phyloP scores from a whole-genome alignment of 2,113 vertebrate genomes.

The Xenus cinereus region DNA sequence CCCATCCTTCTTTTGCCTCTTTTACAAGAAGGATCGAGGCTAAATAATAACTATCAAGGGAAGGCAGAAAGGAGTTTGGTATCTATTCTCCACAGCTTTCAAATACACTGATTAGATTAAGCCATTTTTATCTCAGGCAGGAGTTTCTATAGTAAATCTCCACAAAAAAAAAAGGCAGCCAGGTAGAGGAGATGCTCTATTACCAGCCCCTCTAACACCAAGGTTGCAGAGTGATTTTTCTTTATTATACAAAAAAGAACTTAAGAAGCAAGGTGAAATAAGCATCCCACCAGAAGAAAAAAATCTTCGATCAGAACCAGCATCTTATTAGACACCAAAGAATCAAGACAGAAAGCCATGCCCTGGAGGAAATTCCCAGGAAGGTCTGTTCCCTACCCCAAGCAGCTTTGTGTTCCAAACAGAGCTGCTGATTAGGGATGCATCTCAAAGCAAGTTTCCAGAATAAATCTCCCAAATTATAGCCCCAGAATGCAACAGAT shows the following conservation, averaged over 20 bases:
- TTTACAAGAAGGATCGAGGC: background rate
- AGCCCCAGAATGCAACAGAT: background rate
- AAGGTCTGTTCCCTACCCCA: background rate
- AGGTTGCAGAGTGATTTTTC: background rate
- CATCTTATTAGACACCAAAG: background rate
- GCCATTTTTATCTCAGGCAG: background rate
- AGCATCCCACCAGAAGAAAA: background rate
- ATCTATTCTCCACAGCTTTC: background rate
- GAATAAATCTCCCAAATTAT: background rate
- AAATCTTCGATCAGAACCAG: background rate
- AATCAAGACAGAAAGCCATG: background rate
- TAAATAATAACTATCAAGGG: background rate
- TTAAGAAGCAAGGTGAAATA: background rate
- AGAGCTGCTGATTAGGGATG: background rate
- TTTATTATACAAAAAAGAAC: background rate
- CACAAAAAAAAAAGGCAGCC: background rate
- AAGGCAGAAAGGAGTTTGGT: background rate
- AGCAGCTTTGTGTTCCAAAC: background rate
- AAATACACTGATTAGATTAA: background rate
- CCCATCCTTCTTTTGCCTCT: background rate
- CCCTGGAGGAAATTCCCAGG: background rate
- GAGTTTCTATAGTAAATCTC: background rate
- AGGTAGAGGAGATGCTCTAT: background rate
- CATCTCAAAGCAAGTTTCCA: background rate
- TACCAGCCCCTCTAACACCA: background rate